Conservation (phyloP, 2,888 invertebrate species). For the Gastracanthus pulcherrimus region DNA sequence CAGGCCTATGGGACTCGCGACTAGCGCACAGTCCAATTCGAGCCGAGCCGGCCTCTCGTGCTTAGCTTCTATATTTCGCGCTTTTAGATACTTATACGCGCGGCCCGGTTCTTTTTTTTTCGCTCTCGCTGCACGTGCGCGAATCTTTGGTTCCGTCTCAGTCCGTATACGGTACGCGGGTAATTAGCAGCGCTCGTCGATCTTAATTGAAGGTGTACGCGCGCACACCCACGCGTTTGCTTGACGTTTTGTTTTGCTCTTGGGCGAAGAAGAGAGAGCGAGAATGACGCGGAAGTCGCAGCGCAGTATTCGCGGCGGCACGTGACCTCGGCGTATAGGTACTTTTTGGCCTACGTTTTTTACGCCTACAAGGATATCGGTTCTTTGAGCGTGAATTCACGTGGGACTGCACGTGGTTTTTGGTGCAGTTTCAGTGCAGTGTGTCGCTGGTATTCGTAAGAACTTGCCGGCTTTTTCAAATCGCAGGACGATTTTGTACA, state of each 20-base stretch:
- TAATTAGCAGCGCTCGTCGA: too few relatives aligned
- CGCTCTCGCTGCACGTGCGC: too few relatives aligned
- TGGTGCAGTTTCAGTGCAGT: not conserved
- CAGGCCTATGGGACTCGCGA: slow-evolving; percentile 34
- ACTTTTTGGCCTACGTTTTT: not conserved
- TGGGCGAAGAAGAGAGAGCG: not conserved
- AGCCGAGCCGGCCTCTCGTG: slow-evolving; percentile 48
- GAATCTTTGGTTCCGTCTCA: too few relatives aligned
- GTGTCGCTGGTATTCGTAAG: too few relatives aligned
- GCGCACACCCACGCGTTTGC: too few relatives aligned
- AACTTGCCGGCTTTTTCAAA: too few relatives aligned
- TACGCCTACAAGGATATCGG: not conserved
- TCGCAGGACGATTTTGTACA: too few relatives aligned
- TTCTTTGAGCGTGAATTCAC: not conserved
- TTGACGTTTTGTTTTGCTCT: too few relatives aligned
- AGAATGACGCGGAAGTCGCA: slow-evolving; percentile 21
- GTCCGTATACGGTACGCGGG: too few relatives aligned
- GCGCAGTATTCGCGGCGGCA: not conserved
- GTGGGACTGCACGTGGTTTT: not conserved
- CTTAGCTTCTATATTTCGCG: slow-evolving; percentile 59
- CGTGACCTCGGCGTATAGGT: not conserved
- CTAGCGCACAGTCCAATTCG: slow-evolving; percentile 42
- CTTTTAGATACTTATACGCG: slow-evolving; percentile 38
- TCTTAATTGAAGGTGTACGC: too few relatives aligned
- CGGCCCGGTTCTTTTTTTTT: not conserved